These are phyloP conservation scores for Drosophila aldrichi DNA, from an alignment of 2,888 invertebrate genomes.

Conservation along the genomic window DNA sequence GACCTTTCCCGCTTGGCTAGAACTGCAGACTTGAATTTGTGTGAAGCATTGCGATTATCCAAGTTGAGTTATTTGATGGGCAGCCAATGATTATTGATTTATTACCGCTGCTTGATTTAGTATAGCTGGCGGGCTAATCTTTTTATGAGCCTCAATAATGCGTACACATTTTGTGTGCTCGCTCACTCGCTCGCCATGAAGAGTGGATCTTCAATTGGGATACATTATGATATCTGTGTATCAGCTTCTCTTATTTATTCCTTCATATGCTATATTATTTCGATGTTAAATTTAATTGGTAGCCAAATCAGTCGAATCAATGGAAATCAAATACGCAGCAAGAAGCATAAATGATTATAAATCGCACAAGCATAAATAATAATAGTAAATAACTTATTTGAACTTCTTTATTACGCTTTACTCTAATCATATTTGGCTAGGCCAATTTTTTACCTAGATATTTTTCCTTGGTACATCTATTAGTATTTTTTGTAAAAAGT, in stretches of 20 bases:
- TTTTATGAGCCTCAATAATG: slow-evolving; percentile 10
- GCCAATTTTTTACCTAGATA: neutral
- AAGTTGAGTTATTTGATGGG: slow-evolving; percentile 44
- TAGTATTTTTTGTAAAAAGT: neutral
- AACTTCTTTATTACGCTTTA: neutral
- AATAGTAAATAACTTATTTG: neutral
- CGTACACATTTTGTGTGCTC: neutral
- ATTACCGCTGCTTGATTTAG: slow-evolving; percentile 22
- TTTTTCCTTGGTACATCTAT: neutral
- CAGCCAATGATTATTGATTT: slow-evolving; percentile 39
- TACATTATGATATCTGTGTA: neutral
- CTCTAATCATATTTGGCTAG: neutral
- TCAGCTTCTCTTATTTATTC: neutral
- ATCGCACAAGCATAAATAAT: too few relatives aligned
- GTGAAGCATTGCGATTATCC: slow-evolving; percentile 29
- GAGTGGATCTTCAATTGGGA: neutral
- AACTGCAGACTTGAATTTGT: slow-evolving; percentile 38
- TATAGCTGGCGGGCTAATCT: slow-evolving; percentile 17
- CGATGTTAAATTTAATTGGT: neutral
- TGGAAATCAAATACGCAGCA: neutral
- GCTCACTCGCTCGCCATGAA: neutral
- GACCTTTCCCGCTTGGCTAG: slow-evolving; percentile 46
- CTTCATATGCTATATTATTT: neutral
- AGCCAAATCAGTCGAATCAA: neutral
- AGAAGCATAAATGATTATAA: neutral